Conservation (phyloP, 2,888 invertebrate genomes). For the Plebejus melissa region DNA sequence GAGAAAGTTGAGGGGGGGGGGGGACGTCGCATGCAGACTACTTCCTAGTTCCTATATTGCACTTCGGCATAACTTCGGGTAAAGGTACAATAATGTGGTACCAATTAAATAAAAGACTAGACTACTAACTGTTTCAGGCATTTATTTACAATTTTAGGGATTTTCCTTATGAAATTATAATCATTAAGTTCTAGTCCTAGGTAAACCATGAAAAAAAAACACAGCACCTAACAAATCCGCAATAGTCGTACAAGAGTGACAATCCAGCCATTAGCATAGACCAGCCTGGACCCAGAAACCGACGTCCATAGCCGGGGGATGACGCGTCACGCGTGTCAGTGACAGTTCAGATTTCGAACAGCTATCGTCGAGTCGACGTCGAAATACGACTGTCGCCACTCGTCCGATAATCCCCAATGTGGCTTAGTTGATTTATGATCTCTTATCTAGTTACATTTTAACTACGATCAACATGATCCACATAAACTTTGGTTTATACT, state of each 20-base stretch:
- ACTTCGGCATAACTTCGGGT: not conserved
- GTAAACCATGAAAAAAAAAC: too few species aligned
- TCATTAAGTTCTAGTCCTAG: too few species aligned
- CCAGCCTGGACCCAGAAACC: not conserved
- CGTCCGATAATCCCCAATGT: slow-evolving; percentile 36
- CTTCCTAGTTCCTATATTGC: not conserved
- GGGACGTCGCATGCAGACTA: not conserved
- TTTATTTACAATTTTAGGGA: too few species aligned
- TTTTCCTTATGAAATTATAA: too few species aligned
- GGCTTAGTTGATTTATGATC: slow-evolving; percentile 35
- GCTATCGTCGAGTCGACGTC: slow-evolving; percentile 30
- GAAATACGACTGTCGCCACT: slow-evolving; percentile 34
- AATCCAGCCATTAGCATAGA: not conserved
- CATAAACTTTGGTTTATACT: slow-evolving; percentile 24
- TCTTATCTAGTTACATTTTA: slow-evolving; percentile 33
- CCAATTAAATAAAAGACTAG: not conserved
- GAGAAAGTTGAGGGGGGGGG: slow-evolving; percentile 8
- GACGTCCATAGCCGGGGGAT: not conserved
- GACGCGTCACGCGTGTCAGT: not conserved
- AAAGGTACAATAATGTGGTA: not conserved
- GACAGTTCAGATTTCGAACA: slow-evolving; percentile 33
- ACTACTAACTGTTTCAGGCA: too few species aligned
- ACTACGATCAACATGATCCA: slow-evolving; percentile 30
- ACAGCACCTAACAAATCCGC: not conserved
- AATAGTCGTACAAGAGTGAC: not conserved